Percentiles rank a stretch among this genome's conserved stretches.
Conservation (phyloP, 2,888 invertebrate genomes). For the Eupithecia vulgata region DNA sequence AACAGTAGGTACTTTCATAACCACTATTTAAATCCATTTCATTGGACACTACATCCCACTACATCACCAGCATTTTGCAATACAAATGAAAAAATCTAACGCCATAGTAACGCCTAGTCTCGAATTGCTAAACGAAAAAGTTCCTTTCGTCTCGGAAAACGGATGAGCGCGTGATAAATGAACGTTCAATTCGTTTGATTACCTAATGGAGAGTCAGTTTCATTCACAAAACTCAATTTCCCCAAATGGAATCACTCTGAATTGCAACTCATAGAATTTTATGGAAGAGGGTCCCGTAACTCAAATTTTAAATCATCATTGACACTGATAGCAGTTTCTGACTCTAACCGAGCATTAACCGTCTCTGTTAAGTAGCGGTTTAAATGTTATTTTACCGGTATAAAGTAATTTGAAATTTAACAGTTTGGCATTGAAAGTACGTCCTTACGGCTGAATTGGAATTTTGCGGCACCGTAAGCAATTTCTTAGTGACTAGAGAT, state of each 20-base stretch:
- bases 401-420: constrained; percentile 20
- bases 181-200: constrained; percentile 56
- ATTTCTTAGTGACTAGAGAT: not conserved
- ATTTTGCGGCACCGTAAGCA: not conserved
- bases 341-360: constrained; percentile 18
- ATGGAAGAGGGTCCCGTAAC: constrained; percentile 32
- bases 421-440: not conserved
- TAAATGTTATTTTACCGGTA: constrained; percentile 13
- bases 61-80: not conserved
- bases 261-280: constrained; percentile 43
- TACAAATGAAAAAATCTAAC: not conserved
- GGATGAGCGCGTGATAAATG: constrained; percentile 75
- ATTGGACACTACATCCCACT: not conserved
- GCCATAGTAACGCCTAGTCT: not conserved
- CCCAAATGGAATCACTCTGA: constrained; percentile 46
- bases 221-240: constrained; percentile 58
- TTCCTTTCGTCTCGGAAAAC: constrained; percentile 66
- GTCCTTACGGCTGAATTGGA: not conserved
- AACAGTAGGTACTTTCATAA: not conserved
- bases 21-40: not conserved
- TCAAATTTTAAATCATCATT: constrained; percentile 31
- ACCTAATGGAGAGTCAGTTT: constrained; percentile 51
- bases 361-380: constrained; percentile 12
- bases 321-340: constrained; percentile 19
- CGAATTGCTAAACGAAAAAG: constrained; percentile 64